Conservation (phyloP, 2,113 vertebrate species). For the Megaceryle torquata region DNA sequence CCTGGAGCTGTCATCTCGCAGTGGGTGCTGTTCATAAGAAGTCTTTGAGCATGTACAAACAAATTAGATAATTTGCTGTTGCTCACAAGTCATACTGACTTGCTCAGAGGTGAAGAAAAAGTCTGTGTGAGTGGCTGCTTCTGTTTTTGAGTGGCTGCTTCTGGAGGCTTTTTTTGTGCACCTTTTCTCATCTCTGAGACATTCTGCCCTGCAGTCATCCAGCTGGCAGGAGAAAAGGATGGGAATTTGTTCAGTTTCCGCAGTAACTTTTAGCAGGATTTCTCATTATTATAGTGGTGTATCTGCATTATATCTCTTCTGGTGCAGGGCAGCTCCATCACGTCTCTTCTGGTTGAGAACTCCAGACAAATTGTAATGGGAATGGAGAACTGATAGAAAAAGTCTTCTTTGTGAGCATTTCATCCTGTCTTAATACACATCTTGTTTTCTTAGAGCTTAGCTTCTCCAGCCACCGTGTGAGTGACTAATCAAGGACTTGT, state of each 20-base stretch:
- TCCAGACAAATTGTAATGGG: not conserved
- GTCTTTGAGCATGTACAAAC: not conserved
- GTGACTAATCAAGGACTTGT: not conserved
- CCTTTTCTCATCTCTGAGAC: not conserved
- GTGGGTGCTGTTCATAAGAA: not conserved
- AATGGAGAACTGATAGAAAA: not conserved
- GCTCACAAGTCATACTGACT: not conserved
- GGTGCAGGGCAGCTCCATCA: not conserved
- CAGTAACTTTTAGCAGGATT: not conserved
- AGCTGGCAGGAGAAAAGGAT: not conserved
- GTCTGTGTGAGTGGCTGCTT: not conserved
- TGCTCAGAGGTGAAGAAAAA: not conserved
- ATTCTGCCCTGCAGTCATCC: not conserved
- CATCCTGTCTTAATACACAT: not conserved
- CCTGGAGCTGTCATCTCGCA: not conserved
- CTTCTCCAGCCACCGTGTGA: not conserved
- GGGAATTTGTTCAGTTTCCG: not conserved
- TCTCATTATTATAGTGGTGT: not conserved
- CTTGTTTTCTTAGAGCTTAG: not conserved
- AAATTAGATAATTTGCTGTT: not conserved
- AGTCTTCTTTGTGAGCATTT: not conserved
- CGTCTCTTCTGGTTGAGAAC: accelerated
- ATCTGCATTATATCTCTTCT: not conserved
- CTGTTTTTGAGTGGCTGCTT: not conserved
- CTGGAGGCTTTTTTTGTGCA: not conserved